Base-by-base conservation (phyloP, 2,888 invertebrate genomes). In the Arenicola marina region DNA sequence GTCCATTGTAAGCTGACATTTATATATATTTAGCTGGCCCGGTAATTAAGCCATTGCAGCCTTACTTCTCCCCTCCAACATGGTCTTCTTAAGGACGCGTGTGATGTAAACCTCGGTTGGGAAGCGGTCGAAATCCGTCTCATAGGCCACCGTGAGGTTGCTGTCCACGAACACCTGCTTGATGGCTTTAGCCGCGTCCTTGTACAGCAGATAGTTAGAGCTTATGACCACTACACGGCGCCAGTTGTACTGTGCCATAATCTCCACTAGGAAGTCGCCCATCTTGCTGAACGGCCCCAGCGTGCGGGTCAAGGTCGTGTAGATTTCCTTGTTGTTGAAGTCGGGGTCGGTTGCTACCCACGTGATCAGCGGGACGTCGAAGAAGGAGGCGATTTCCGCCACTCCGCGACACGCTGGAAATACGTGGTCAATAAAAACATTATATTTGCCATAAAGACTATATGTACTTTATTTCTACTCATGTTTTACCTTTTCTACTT, bases 161-260 rank as follows among this genome's bases (percentile, higher is more conserved):
- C 57, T 56, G 2, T 61, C 62, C 2, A 15, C 24, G 38, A 71
- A 69, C 1, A 65, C 67, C 24, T 56, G 55, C 34, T 59, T 55
- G 26, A 69, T 58, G 33, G 70, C 68, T 32, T 58, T 63, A 4
- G 57, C 51, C 21, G 62, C 63, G 43, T 68, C 66, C 1, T n/a
- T 4, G 60, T 62, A 68, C 24, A 66, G n/a, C 29, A 61, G 54
- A 28, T 65, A 61, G 43, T 61, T 65, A 29, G 73, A 69, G 1
- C 73, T 73, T 43, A 77, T 64, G 44, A 77, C 54, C 0, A 73
- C 70, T 3, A 74, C 59, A 1, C 75, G 65, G n/a, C 59, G 57
- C 77, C 77, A 77, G 28, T 70, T 67, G 34, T 60, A 69, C 44
- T 56, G 56, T 21, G 38, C 26, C 11, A 69, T 51, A 18, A 66